Percentiles rank a stretch among this genome's conserved stretches.
Evolutionary conservation across 2,113 vertebrate species (phyloP).

Genomic region (Arenaria interpres): DNA sequence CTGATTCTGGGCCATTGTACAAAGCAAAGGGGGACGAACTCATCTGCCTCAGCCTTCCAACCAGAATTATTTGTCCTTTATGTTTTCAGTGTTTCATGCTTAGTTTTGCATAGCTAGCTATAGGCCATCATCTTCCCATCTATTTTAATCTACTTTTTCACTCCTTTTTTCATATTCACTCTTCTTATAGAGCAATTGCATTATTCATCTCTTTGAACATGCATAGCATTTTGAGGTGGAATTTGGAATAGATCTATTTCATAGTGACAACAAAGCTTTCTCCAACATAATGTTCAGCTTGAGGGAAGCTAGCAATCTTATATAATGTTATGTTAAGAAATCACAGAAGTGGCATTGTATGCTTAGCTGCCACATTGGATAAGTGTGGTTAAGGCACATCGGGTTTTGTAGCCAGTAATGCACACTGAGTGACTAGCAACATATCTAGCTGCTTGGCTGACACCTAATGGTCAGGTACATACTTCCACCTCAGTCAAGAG

Average conservation of each 20-base stretch:
- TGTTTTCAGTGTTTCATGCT: not conserved
- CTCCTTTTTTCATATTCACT: not conserved
- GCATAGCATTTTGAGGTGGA: not conserved
- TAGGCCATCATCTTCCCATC: not conserved
- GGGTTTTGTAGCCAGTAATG: not conserved
- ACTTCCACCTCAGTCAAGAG: not conserved
- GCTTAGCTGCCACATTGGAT: not conserved
- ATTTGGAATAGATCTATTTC: not conserved
- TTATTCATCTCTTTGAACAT: conserved; percentile 31
- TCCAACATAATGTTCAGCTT: not conserved
- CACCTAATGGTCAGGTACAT: not conserved
- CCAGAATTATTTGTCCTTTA: conserved; percentile 1
- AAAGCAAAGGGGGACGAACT: not conserved
- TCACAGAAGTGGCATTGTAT: not conserved
- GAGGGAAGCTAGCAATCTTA: not conserved
- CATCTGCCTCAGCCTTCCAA: not conserved
- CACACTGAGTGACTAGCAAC: not conserved
- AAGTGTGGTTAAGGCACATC: not conserved
- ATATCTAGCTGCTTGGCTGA: not conserved
- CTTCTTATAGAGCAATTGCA: not conserved
- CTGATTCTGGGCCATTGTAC: not conserved
- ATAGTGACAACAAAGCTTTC: not conserved
- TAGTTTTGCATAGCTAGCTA: not conserved
- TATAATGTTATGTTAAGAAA: not conserved
- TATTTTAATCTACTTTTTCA: conserved; percentile 16